Percentiles rank a stretch among this genome's conserved stretches.
phyloP scores from a whole-genome alignment of 2,113 vertebrate genomes.

The Campylomormyrus tamandua region DNA sequence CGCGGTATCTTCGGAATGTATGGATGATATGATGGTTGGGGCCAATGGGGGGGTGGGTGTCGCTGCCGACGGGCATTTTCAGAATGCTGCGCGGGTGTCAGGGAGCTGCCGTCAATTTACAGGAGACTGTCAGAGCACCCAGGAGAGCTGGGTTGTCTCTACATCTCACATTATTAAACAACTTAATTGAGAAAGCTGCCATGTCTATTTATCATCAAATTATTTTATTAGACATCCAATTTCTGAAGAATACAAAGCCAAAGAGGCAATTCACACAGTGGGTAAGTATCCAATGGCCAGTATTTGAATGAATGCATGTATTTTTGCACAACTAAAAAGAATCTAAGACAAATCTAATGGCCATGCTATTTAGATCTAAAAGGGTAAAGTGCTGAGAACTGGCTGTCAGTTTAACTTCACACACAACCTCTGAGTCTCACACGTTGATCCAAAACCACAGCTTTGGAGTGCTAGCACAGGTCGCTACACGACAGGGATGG shows the following conservation, averaged over 20 bases:
- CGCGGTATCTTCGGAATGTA: not conserved
- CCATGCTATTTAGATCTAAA: not conserved
- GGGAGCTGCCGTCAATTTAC: not conserved
- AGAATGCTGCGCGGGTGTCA: not conserved
- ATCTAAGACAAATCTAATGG: not conserved
- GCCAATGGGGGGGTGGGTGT: not conserved
- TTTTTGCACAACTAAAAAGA: not conserved
- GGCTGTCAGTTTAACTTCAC: not conserved
- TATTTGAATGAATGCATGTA: not conserved
- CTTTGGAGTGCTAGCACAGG: not conserved
- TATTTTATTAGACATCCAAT: not conserved
- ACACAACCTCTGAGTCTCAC: not conserved
- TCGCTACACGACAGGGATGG: not conserved
- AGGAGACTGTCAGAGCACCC: not conserved
- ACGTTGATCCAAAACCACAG: not conserved
- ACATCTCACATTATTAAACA: not conserved
- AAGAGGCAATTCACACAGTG: not conserved
- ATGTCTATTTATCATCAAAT: not conserved
- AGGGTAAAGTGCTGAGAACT: not conserved
- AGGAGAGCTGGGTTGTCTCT: not conserved
- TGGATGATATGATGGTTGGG: not conserved
- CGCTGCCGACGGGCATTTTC: not conserved
- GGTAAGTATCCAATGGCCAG: not conserved
- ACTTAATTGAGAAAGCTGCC: not conserved
- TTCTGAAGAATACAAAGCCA: not conserved